These are phyloP conservation scores for Actinia equina DNA, from an alignment of 64 coral and sea anemone species.

Conservation along the genomic window DNA sequence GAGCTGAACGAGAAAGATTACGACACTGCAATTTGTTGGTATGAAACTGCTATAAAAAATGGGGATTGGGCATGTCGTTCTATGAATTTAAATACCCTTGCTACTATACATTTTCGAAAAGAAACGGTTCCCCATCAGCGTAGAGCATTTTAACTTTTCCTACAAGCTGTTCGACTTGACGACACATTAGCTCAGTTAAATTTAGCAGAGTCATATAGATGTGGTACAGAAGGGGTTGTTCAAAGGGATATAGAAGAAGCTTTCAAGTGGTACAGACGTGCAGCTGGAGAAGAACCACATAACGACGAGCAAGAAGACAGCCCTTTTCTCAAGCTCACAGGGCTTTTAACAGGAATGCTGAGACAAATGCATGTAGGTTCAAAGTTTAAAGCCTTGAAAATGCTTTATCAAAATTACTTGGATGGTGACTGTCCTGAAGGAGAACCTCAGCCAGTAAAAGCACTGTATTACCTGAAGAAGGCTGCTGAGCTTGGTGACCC, in stretches of 20 bases:
- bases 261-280: slow-evolving; percentile 75
- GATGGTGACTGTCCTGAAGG: slow-evolving; percentile 80
- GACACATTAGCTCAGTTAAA: slow-evolving; percentile 10
- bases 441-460: slow-evolving; percentile 64
- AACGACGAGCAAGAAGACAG: background rate
- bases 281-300: slow-evolving; percentile 54
- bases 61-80: background rate
- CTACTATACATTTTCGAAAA: slow-evolving; percentile 23
- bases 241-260: slow-evolving; percentile 62
- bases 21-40: slow-evolving; percentile 72
- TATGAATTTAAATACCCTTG: slow-evolving; percentile 8
- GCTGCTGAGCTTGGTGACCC: slow-evolving; percentile 58
- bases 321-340: background rate
- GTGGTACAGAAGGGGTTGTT: slow-evolving; percentile 67
- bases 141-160: slow-evolving; percentile 61
- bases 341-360: background rate
- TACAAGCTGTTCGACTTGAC: slow-evolving; percentile 47
- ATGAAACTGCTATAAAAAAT: slow-evolving; percentile 38
- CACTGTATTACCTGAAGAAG: slow-evolving; percentile 71
- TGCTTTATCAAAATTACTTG: slow-evolving; percentile 45
- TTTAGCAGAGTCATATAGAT: slow-evolving; percentile 78
- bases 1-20: slow-evolving; percentile 31
- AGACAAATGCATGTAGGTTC: background rate
- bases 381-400: slow-evolving; percentile 13
- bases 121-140: slow-evolving; percentile 15